Percentiles rank a stretch among this genome's conserved stretches.
Conservation (phyloP, 2,113 vertebrate species). For the Bettongia penicillata region DNA sequence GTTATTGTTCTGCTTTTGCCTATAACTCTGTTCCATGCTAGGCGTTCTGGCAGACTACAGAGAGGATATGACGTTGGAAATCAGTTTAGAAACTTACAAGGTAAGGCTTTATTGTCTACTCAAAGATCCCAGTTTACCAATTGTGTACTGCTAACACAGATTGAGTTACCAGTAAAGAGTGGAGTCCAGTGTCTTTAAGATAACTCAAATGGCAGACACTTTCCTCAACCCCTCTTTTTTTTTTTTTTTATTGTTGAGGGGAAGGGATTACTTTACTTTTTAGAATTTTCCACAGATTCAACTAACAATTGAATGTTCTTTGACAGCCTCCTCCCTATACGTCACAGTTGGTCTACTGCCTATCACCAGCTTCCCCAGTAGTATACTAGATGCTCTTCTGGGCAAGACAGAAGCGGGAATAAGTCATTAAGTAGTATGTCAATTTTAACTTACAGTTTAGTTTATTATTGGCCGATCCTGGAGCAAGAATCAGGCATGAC, state of each 20-base stretch:
- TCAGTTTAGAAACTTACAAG: background rate
- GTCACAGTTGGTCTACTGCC: background rate
- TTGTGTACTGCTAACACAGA: background rate
- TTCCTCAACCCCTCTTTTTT: background rate
- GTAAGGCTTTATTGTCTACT: background rate
- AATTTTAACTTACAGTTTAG: background rate
- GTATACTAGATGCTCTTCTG: background rate
- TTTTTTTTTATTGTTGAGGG: background rate
- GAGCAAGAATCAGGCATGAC: background rate
- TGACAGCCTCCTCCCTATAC: background rate
- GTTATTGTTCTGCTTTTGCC: background rate
- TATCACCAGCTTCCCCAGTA: background rate
- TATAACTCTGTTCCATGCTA: background rate
- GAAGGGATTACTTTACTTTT: background rate
- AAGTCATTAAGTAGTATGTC: background rate
- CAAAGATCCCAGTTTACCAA: background rate
- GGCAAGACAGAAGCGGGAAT: background rate
- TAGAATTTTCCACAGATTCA: background rate
- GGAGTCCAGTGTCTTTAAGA: background rate
- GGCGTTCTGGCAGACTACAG: background rate
- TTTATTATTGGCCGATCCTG: background rate
- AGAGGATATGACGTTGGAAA: background rate
- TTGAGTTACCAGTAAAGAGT: background rate
- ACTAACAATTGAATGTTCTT: background rate
- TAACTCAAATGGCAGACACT: background rate